Evolutionary conservation across 2,797 vertebrate genomes (phyloP).

Genomic region (Amphiprion clarkii): DNA sequence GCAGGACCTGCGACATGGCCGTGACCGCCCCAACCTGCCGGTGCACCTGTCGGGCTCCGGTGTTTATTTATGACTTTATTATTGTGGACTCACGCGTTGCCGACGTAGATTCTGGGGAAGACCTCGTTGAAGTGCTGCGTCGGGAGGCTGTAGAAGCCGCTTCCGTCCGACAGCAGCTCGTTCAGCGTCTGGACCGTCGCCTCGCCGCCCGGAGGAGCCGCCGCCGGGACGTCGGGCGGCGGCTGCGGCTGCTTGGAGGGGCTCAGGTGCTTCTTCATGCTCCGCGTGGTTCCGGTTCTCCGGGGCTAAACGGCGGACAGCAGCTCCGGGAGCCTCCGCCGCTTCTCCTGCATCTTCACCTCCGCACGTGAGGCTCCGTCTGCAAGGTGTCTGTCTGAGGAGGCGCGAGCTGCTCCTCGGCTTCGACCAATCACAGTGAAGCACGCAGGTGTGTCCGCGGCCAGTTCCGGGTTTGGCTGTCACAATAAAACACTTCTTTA

Average conservation of each 20-base stretch:
- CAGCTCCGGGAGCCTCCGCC: constrained; percentile 39
- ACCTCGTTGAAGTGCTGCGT: constrained; percentile 98
- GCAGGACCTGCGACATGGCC: constrained; percentile 62
- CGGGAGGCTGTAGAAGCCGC: constrained; percentile 95
- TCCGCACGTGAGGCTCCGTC: constrained; percentile 56
- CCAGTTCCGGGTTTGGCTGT: too few species aligned
- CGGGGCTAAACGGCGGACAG: constrained; percentile 31
- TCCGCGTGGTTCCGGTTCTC: too few species aligned
- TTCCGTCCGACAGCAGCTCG: constrained; percentile 91
- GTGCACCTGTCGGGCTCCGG: too few species aligned
- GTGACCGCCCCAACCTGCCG: constrained; percentile 32
- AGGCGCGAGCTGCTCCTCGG: too few species aligned
- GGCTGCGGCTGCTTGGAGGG: constrained; percentile 72
- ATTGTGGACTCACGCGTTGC: constrained; percentile 92
- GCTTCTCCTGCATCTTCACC: constrained; percentile 69
- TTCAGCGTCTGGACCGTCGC: constrained; percentile 94
- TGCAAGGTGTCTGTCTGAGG: constrained; percentile 60
- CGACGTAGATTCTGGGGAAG: constrained; percentile 93
- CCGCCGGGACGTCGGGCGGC: constrained; percentile 43
- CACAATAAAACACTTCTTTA: too few species aligned
- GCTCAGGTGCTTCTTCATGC: constrained; percentile 88
- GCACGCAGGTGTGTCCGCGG: too few species aligned
- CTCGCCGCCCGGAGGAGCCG: constrained; percentile 69
- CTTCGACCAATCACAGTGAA: too few species aligned
- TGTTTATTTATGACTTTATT: too few species aligned